These are phyloP conservation scores for Heteromyza rotundicornis DNA, from an alignment of 2,888 invertebrate species.

Conservation along the genomic window DNA sequence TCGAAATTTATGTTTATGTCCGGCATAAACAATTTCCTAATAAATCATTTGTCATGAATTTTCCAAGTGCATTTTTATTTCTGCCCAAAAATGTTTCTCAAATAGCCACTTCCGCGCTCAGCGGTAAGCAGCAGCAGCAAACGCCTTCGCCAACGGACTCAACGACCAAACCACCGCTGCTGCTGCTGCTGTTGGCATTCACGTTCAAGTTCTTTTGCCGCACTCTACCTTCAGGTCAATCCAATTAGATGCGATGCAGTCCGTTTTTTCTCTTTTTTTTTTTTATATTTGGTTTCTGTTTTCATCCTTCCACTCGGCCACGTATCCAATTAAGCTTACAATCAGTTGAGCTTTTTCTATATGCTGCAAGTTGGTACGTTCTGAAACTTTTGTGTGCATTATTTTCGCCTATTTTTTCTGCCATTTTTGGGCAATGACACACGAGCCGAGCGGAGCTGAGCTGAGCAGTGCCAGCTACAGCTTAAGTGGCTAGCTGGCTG, in stretches of 20 bases:
- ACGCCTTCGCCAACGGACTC: too few relatives aligned
- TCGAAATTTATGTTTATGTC: too few relatives aligned
- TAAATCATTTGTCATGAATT: too few relatives aligned
- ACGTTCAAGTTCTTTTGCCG: not conserved
- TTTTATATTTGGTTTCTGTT: conserved; percentile 4
- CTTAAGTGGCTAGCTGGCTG: conserved; percentile 18
- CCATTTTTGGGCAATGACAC: conserved; percentile 44
- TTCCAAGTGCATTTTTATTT: conserved; percentile 31
- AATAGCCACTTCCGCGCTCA: too few relatives aligned
- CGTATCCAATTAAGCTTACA: conserved; percentile 52
- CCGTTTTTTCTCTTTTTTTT: not conserved
- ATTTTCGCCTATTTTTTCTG: conserved; percentile 24
- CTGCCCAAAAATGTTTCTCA: conserved; percentile 13
- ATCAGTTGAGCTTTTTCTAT: conserved; percentile 19
- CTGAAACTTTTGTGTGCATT: conserved; percentile 29
- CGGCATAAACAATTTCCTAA: too few relatives aligned
- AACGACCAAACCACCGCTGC: too few relatives aligned
- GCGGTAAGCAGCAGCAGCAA: too few relatives aligned
- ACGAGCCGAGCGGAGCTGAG: conserved; percentile 14
- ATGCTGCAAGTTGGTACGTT: conserved; percentile 12
- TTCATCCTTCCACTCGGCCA: conserved; percentile 29
- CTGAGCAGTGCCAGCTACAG: conserved; percentile 13
- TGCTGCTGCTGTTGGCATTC: not conserved
- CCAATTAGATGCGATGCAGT: conserved; percentile 7
- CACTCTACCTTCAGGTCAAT: not conserved